Conservation (phyloP, 2,888 invertebrate genomes). For the Pilophorus perplexus region DNA sequence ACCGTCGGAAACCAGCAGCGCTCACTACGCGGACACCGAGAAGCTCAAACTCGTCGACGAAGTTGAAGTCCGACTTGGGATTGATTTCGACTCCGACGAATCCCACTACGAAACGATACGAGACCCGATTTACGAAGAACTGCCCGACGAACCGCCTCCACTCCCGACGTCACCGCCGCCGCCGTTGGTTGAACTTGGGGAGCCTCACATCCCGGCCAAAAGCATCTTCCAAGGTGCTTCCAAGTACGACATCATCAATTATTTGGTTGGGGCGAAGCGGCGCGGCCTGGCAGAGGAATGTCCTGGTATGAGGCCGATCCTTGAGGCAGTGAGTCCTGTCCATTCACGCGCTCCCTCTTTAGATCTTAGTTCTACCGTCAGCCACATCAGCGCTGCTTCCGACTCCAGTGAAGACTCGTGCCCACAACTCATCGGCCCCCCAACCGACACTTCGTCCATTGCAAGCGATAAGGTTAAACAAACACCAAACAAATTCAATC, state of each 20-base stretch:
- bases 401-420: conserved; percentile 84
- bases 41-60: conserved; percentile 48
- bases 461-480: conserved; percentile 47
- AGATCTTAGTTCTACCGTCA: conserved; percentile 66
- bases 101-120: conserved; percentile 73
- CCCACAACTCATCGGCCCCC: conserved; percentile 55
- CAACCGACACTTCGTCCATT: conserved; percentile 45
- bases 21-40: conserved; percentile 43
- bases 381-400: conserved; percentile 76
- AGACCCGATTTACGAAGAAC: conserved; percentile 71
- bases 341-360: conserved; percentile 55
- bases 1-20: conserved; percentile 35
- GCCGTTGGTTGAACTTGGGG: conserved; percentile 63
- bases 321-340: conserved; percentile 54
- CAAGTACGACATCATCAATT: conserved; percentile 85
- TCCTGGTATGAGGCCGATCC: conserved; percentile 12
- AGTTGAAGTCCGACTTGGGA: conserved; percentile 45
- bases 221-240: conserved; percentile 62
- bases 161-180: conserved; percentile 74
- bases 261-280: conserved; percentile 82
- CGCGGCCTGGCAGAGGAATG: conserved; percentile 53
- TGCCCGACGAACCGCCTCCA: conserved; percentile 62
- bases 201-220: conserved; percentile 66
- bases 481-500: not conserved
- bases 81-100: conserved; percentile 57